A percentile compares a stretch with the other conserved stretches of the same genome.
phyloP scores from a whole-genome alignment of 2,888 invertebrate genomes.

The Eilema caniola region DNA sequence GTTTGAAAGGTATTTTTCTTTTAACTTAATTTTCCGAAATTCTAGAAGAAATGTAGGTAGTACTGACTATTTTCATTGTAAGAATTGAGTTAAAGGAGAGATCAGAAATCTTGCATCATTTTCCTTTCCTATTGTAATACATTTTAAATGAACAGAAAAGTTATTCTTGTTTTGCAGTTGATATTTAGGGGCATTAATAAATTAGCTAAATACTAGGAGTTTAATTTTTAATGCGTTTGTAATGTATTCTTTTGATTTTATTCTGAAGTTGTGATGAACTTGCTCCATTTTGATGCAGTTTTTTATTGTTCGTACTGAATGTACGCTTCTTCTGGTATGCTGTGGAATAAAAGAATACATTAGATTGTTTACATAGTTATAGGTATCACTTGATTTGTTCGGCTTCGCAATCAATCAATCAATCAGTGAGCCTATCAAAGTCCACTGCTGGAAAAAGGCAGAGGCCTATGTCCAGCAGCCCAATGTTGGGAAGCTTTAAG shows the following conservation, averaged over 20 bases:
- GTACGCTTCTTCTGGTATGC: conserved; percentile 51
- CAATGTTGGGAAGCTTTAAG: no score
- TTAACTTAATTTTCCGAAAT: background rate
- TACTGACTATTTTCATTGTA: background rate
- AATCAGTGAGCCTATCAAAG: no score
- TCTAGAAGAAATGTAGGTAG: background rate
- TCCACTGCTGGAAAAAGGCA: no score
- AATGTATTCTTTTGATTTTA: background rate
- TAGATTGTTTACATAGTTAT: background rate
- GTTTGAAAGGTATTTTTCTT: no score
- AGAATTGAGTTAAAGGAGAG: background rate
- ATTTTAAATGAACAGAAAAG: background rate
- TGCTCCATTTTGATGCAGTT: background rate
- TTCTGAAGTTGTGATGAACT: background rate
- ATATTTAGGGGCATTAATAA: background rate
- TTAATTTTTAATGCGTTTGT: background rate
- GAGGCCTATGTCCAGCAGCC: no score
- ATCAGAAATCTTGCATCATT: background rate
- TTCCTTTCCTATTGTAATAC: background rate
- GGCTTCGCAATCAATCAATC: no score
- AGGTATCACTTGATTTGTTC: background rate
- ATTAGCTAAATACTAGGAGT: background rate
- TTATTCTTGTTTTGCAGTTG: background rate
- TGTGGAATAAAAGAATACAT: conserved; percentile 37
- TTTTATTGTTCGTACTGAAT: conserved; percentile 47